Evolutionary conservation across 1,140 invertebrate species (phyloP).

Genomic region (Callitettix versicolor): DNA sequence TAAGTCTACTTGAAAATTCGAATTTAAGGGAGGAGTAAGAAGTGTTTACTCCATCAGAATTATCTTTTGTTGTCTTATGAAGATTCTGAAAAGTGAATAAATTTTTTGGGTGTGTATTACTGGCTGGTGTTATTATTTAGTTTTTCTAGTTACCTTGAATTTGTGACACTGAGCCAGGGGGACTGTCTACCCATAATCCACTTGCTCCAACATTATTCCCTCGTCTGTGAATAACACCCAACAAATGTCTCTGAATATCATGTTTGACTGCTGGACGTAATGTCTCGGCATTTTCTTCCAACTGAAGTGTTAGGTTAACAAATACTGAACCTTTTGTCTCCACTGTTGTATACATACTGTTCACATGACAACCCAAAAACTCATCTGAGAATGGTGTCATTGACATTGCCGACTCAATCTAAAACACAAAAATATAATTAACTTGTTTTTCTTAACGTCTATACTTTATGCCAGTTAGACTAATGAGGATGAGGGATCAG

Average conservation of each 20-base stretch:
- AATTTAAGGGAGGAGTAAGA: too few species aligned
- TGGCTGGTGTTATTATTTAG: too few species aligned
- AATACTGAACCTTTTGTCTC: slow-evolving; percentile 41
- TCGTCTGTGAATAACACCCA: slow-evolving; percentile 68
- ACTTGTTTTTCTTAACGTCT: too few species aligned
- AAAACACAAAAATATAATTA: slow-evolving; percentile 21
- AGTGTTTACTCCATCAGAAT: too few species aligned
- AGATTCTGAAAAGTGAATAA: too few species aligned
- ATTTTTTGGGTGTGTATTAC: too few species aligned
- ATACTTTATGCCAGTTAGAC: too few species aligned
- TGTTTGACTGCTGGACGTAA: slow-evolving; percentile 50
- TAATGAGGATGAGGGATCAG: too few species aligned
- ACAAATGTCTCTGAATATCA: slow-evolving; percentile 69
- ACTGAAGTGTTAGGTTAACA: slow-evolving; percentile 70
- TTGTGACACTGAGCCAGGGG: slow-evolving; percentile 59
- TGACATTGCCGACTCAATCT: slow-evolving; percentile 80
- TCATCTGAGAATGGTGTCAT: slow-evolving; percentile 81
- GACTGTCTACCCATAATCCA: slow-evolving; percentile 69
- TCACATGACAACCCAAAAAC: slow-evolving; percentile 68
- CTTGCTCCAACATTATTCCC: slow-evolving; percentile 80
- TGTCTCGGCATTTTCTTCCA: slow-evolving; percentile 60
- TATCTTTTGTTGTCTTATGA: too few species aligned
- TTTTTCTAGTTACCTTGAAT: slow-evolving; percentile 35
- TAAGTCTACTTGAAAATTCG: too few species aligned
- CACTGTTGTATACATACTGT: slow-evolving; percentile 58